These are phyloP conservation scores for Craterocephalus amniculus DNA, from an alignment of 2,797 vertebrate genomes.

Conservation along the genomic window DNA sequence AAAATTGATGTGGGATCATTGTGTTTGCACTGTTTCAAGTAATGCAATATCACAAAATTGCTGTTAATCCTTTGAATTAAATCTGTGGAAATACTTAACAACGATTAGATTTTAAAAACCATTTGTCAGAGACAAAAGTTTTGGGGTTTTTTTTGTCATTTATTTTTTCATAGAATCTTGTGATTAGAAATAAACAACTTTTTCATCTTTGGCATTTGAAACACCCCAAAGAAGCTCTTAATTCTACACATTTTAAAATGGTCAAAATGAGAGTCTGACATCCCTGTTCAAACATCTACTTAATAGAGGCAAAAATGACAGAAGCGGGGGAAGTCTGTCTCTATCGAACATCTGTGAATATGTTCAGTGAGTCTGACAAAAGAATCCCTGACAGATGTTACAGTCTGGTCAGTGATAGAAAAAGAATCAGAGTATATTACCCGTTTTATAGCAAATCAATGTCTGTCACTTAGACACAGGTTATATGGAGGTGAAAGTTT, in stretches of 20 bases:
- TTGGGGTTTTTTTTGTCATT: too few species aligned
- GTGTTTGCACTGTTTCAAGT: too few species aligned
- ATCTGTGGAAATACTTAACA: too few species aligned
- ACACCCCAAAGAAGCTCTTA: constrained; percentile 2
- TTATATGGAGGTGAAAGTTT: constrained; percentile 63
- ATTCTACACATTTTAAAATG: neutral
- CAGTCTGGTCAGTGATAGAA: constrained; percentile 31
- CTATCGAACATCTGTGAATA: constrained; percentile 41
- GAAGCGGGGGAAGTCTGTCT: constrained; percentile 2
- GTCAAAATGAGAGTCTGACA: constrained; percentile 1
- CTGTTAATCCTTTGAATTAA: too few species aligned
- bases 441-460: constrained; percentile 59
- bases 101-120: neutral
- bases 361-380: constrained; percentile 51
- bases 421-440: constrained; percentile 21
- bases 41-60: neutral
- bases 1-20: too few species aligned
- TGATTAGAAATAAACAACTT: too few species aligned
- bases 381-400: constrained; percentile 49
- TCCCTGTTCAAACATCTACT: neutral
- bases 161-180: too few species aligned
- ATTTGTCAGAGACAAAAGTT: neutral
- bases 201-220: neutral
- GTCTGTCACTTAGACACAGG: constrained; percentile 52
- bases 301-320: constrained; percentile 7